Conservation (phyloP, 2,797 vertebrate species). For the Neoniphon sammara region DNA sequence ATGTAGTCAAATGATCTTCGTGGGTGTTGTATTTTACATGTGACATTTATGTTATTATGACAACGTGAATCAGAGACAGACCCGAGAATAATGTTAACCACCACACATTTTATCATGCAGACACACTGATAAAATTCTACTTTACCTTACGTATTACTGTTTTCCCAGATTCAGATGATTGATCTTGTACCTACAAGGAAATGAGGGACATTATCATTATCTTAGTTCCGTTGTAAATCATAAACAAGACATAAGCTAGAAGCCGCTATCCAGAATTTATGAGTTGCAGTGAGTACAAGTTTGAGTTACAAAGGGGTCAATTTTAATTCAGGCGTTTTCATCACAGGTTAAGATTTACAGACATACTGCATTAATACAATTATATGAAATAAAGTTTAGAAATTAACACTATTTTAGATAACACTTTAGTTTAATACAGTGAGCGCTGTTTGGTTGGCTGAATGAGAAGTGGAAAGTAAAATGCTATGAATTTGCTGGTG, state of each 20-base stretch:
- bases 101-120: slow-evolving; percentile 37
- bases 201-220: slow-evolving; percentile 25
- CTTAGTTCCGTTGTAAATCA: slow-evolving; percentile 3
- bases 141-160: slow-evolving; percentile 78
- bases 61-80: slow-evolving; percentile 38
- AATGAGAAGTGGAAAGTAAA: no score
- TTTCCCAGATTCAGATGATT: slow-evolving; percentile 60
- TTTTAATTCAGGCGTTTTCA: no score
- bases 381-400: not conserved
- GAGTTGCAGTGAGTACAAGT: not conserved
- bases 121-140: not conserved
- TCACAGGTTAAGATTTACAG: no score
- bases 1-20: no score
- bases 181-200: slow-evolving; percentile 64
- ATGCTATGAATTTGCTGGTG: no score
- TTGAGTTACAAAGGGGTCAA: no score
- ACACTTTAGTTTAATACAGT: no score
- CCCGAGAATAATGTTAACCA: not conserved
- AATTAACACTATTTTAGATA: no score
- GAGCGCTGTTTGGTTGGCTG: no score
- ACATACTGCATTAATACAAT: no score
- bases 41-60: slow-evolving; percentile 8
- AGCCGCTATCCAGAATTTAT: not conserved
- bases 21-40: no score
- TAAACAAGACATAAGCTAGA: not conserved